Evolutionary conservation across 1,140 invertebrate genomes (phyloP), one percentile per base, ranked within the genome.

Genomic region (Drosophila insularis): DNA sequence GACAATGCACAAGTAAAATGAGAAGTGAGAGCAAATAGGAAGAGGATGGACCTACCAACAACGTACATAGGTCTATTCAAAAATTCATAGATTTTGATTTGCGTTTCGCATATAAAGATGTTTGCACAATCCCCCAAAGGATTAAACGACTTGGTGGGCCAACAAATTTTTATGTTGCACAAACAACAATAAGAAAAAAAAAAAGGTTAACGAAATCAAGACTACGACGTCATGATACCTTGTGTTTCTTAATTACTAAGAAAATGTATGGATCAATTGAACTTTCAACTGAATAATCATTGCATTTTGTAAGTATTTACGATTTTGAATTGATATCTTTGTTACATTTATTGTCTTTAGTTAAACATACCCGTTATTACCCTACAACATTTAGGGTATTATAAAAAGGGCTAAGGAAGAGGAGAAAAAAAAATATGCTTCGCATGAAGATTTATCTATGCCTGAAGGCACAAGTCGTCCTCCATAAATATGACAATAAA

Each of bases 11-110:
- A 77, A 74, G 58, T 37, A 14, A 40, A 8, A n/a, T 6, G 8
- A 63, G 46, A 11, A n/a, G 13, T 8, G 2, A 32, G n/a, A 23
- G 31, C 5, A 27, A 27, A 27, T 27, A 27, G 23, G 5, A 27
- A 5, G 27, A 27, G 5, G 5, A 27, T 27, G 27, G 27, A 27
- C 27, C 27, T 27, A 27, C 27, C 27, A 27, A 6, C 27, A 27
- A 27, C 27, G 27, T 27, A 54, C 1, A 19, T 32, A 35, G 40
- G 53, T 62, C 59, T 23, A 63, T 73, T 86, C 68, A 78, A 78
- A 76, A 78, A 81, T 81, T 75, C 81, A 81, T 75, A 87, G 82
- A 81, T 85, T 81, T 77, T 64, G 75, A 75, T 75, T 81, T 86
- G 80, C 81, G 79, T 72, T 46, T 61, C 54, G 62, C 56, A 71